A percentile compares a stretch with the other conserved stretches of the same genome.
phyloP scores from a whole-genome alignment of 2,797 vertebrate genomes.

The Pristis pectinata region DNA sequence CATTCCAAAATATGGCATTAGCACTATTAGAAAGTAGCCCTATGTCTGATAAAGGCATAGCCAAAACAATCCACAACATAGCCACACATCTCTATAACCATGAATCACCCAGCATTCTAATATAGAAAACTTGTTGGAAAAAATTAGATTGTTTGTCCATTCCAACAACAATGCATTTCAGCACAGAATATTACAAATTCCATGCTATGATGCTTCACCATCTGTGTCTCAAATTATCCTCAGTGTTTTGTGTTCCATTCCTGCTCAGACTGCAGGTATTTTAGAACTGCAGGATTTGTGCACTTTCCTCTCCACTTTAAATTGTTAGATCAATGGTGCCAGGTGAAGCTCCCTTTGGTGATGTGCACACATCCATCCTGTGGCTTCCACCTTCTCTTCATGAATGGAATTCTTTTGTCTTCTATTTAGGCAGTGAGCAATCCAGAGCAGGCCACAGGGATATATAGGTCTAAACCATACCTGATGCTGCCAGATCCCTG shows the following conservation, averaged over 20 bases:
- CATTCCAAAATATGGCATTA: background rate
- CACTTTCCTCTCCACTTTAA: background rate
- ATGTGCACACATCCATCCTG: background rate
- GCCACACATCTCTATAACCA: background rate
- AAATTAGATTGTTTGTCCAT: background rate
- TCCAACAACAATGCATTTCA: background rate
- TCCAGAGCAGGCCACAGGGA: no score
- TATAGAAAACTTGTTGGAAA: background rate
- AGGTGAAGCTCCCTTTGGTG: background rate
- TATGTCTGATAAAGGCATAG: background rate
- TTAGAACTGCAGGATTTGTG: background rate
- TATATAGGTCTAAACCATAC: no score
- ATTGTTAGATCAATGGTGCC: background rate
- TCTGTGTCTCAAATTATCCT: background rate
- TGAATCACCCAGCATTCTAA: background rate
- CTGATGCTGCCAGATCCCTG: no score
- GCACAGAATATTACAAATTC: background rate
- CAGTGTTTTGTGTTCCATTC: background rate
- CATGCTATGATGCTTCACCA: background rate
- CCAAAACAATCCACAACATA: background rate
- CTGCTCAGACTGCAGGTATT: background rate
- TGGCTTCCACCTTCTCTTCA: no score
- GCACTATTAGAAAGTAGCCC: background rate
- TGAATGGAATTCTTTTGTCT: no score
- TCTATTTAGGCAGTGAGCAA: no score